These are phyloP conservation scores for Schizotus pectinicornis DNA, from an alignment of 2,888 invertebrate genomes.

Conservation along the genomic window DNA sequence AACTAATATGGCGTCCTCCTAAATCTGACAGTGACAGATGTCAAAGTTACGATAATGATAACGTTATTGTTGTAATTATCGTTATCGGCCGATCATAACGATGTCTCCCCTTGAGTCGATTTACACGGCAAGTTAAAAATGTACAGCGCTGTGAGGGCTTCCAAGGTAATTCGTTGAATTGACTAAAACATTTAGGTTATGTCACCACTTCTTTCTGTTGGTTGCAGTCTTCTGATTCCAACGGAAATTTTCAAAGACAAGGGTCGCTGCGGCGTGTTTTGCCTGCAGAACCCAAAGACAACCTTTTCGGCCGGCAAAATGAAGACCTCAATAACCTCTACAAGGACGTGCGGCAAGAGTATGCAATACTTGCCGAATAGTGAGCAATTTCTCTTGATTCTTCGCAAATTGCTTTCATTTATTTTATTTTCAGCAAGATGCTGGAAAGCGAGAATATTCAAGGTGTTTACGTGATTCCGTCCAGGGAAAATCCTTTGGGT, in stretches of 20 bases:
- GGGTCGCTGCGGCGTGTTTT: slow-evolving; percentile 66
- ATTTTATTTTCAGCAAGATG: slow-evolving; percentile 72
- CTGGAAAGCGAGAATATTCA: slow-evolving; percentile 83
- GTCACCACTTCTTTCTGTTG: not conserved
- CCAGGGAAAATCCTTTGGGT: slow-evolving; percentile 82
- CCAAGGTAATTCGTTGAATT: slow-evolving; percentile 31
- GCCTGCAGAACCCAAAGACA: slow-evolving; percentile 63
- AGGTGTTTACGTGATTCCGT: slow-evolving; percentile 93
- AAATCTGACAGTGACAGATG: no score
- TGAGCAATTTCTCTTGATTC: slow-evolving; percentile 61
- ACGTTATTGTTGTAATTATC: not conserved
- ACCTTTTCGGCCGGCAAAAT: slow-evolving; percentile 65
- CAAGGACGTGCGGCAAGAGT: slow-evolving; percentile 84
- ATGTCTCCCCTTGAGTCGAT: slow-evolving; percentile 27
- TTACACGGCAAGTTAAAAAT: slow-evolving; percentile 32
- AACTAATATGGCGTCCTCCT: no score
- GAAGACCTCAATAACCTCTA: slow-evolving; percentile 69
- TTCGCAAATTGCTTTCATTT: slow-evolving; percentile 15
- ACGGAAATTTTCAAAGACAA: slow-evolving; percentile 59
- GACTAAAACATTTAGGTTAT: slow-evolving; percentile 1
- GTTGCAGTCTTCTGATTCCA: slow-evolving; percentile 30
- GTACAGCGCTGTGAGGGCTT: slow-evolving; percentile 32
- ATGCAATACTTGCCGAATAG: slow-evolving; percentile 92
- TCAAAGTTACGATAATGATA: no score
- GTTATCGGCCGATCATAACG: slow-evolving; percentile 31